These are phyloP conservation scores for Canis aureus DNA, from an alignment of 2,113 vertebrate species.

Conservation along the genomic window DNA sequence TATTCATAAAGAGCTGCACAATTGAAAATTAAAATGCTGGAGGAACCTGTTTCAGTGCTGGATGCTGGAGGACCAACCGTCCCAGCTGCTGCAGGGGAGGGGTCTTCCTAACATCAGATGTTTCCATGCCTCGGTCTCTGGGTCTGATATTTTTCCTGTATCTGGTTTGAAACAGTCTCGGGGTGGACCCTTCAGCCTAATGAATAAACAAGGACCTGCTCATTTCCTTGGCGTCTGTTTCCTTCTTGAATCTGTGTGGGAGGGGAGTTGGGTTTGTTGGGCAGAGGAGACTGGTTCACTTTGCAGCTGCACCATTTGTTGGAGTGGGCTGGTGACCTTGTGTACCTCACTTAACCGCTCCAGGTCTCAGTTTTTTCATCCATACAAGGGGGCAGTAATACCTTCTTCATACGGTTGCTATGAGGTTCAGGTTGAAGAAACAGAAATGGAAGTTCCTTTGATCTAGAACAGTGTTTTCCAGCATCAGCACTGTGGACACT, in stretches of 20 bases:
- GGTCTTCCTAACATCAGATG: not conserved
- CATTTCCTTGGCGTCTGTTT: not conserved
- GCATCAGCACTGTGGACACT: rapidly evolving
- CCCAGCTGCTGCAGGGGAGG: too few species aligned
- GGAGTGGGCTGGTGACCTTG: not conserved
- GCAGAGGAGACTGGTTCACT: not conserved
- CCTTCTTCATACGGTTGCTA: not conserved
- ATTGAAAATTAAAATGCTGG: not conserved
- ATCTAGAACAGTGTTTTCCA: not conserved
- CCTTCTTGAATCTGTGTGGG: not conserved
- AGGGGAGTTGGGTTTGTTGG: not conserved
- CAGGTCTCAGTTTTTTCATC: not conserved
- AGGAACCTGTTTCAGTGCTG: not conserved
- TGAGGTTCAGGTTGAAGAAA: not conserved
- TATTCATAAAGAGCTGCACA: not conserved
- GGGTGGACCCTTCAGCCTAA: not conserved
- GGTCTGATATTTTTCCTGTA: not conserved
- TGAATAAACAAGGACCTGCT: not conserved
- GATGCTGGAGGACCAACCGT: not conserved
- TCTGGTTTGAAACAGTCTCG: not conserved
- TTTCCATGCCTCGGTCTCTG: too few species aligned
- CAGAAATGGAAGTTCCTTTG: not conserved
- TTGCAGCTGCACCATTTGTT: rapidly evolving
- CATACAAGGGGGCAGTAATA: not conserved
- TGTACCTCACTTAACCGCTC: rapidly evolving